Evolutionary conservation across 2,888 invertebrate species (phyloP).

Genomic region (Phengaris alcon): DNA sequence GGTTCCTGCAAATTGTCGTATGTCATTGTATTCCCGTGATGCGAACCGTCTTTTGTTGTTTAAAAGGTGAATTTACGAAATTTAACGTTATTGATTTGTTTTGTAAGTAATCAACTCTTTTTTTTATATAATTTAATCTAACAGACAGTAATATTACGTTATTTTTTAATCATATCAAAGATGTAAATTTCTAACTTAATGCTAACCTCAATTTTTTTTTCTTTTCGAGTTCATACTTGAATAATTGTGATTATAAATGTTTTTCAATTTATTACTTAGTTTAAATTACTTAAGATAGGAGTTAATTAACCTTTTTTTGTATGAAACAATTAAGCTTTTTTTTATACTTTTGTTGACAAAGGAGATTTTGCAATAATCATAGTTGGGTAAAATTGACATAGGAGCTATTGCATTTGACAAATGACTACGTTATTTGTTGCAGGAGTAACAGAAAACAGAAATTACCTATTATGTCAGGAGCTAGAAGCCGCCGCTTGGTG

Average conservation of each 20-base stretch:
- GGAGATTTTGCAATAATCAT: slow-evolving; percentile 20
- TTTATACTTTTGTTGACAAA: slow-evolving; percentile 20
- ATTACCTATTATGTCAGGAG: background rate
- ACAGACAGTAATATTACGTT: slow-evolving; percentile 8
- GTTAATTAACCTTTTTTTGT: slow-evolving; percentile 21
- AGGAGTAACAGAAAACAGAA: slow-evolving; percentile 17
- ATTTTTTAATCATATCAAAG: slow-evolving; percentile 5
- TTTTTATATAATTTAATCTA: slow-evolving; percentile 4
- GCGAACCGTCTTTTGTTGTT: slow-evolving; percentile 7
- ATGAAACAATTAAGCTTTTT: slow-evolving; percentile 6
- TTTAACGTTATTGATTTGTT: slow-evolving; percentile 20
- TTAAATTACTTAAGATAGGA: slow-evolving; percentile 16
- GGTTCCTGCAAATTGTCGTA: slow-evolving; percentile 15
- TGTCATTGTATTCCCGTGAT: slow-evolving; percentile 9
- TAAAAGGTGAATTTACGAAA: slow-evolving; percentile 16
- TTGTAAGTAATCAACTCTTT: slow-evolving; percentile 6
- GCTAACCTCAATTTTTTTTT: background rate
- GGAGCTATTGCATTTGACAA: slow-evolving; percentile 16
- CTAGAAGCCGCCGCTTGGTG: slow-evolving; percentile 20
- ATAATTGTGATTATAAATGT: slow-evolving; percentile 18
- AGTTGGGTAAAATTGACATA: slow-evolving; percentile 20
- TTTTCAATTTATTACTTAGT: slow-evolving; percentile 18
- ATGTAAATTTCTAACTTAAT: slow-evolving; percentile 45
- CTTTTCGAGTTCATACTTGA: slow-evolving; percentile 20
- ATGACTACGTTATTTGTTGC: slow-evolving; percentile 21